Evolutionary conservation across 2,797 vertebrate genomes (phyloP), one percentile per base, ranked within the genome.

Genomic region (Taeniopygia guttata): DNA sequence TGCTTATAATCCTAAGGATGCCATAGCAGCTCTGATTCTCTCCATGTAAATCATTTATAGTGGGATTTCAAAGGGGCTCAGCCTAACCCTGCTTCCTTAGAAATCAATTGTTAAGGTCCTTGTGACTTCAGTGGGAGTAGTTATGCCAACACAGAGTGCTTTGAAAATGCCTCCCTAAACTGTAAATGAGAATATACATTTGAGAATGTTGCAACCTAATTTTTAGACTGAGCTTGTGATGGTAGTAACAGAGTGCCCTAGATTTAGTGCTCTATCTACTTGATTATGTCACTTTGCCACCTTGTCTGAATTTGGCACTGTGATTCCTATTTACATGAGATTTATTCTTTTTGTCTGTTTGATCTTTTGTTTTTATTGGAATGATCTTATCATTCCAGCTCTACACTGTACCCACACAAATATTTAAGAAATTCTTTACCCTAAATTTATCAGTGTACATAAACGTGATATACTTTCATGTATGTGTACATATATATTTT

Each of bases 121-220:
- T 1, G 10, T 78, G 85, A 79, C 92, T 96, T 96, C 94, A 45
- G 67, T 68, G 91, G 91, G 94, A 95, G 82, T 29, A 92, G 92
- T 84, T 76, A 69, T 0, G 0, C 87, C 91, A 94, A 90, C 67
- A 75, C 48, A 32, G 82, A 85, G 84, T 88, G 85, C 84, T 94
- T 94, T 55, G 83, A 81, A 96, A 94, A 95, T 73, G 73, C 92
- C 84, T 96, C 89, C 93, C 96, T 86, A 73, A 95, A 94, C 94
- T 94, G 89, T 92, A 94, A 94, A 93, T 95, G 93, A 90, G 94
- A 94, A 97, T 95, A 95, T 96, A 94, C 92, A 91, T 96, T 91
- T 66, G 96, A 96, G 94, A 95, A 90, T 91, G 94, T 93, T 93
- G 88, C 94, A 97, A 96, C 95, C 95, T 96, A 96, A 94, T 96